A percentile compares a stretch with the other conserved stretches of the same genome.
Evolutionary conservation across 2,888 invertebrate species (phyloP).

Genomic region (Lasioglossum calceatum): DNA sequence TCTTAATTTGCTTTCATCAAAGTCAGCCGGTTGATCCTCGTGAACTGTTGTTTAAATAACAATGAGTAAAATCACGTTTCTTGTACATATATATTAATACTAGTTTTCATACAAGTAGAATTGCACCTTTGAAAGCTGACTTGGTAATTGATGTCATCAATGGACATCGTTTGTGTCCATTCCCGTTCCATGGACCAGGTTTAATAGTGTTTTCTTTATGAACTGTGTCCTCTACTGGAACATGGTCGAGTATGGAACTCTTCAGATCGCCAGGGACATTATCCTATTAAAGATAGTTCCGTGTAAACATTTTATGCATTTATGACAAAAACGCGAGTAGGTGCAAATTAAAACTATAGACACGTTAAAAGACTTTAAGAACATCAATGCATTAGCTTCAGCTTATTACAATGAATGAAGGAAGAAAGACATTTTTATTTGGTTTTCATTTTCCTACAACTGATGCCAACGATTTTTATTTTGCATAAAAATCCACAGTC

Average conservation of each 20-base stretch:
- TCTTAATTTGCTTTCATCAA: constrained; percentile 75
- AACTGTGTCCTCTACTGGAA: constrained; percentile 85
- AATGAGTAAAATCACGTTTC: background rate
- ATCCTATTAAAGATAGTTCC: constrained; percentile 71
- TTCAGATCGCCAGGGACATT: constrained; percentile 75
- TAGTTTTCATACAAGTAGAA: background rate
- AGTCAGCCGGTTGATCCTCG: constrained; percentile 86
- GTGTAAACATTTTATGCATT: constrained; percentile 8
- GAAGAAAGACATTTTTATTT: no score
- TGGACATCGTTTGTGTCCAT: constrained; percentile 81
- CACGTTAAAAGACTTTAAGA: background rate
- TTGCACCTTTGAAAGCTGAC: constrained; percentile 85
- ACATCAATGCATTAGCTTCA: background rate
- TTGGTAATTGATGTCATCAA: constrained; percentile 77
- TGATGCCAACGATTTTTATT: no score
- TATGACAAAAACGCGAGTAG: background rate
- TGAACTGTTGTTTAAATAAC: constrained; percentile 85
- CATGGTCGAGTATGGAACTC: constrained; percentile 86
- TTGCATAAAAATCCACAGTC: background rate
- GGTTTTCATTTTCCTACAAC: no score
- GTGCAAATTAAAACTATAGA: background rate
- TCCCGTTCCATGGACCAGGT: constrained; percentile 89
- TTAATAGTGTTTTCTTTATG: constrained; percentile 90
- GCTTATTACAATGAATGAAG: background rate
- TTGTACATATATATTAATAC: background rate